Base-by-base conservation (phyloP, 2,113 vertebrate species). In the Halichoerus grypus region DNA sequence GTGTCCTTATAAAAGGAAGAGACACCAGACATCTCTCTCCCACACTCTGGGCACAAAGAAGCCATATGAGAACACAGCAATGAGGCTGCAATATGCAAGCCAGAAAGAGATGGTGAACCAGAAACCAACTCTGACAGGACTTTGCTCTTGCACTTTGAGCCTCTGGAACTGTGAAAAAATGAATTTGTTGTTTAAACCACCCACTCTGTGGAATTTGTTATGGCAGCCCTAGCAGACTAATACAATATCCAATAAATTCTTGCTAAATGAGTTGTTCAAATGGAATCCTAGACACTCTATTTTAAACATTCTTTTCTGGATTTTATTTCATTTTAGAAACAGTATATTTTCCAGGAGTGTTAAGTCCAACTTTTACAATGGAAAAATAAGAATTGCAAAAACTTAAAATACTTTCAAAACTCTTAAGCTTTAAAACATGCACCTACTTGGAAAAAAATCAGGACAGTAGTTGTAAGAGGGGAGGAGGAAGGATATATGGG, bases 271-370 rank as follows among this genome's bases (percentile, higher is more conserved):
- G 53, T 36, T 36, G 7, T 59, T 95, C 88, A 65, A 69, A 88
- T 88, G 55, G 67, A 14, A 85, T 49, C 61, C 49, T 4, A 81
- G 26, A 67, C 24, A 85, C 26, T 90, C 39, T 28, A 57, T 88
- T 91, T 91, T 85, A 91, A 88, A 83, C 3, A 55, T 33, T 74
- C 2, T 55, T 77, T 96, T 93, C 72, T 59, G 16, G 2, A 67
- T 42, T 94, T 94, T 83, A 92, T 63, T 84, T 95, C 22, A 92
- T 18, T 93, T 80, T 84, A 53, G 5, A 96, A 83, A 97, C 0
- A 93, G 22, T 24, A 7, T 74, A 71, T 90, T 87, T 95, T 83
- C 46, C n/a, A 82, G 76, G 13, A 83, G 13, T 93, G 24, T 2
- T 95, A 83, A 87, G 16, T 65, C 22, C 59, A 65, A 76, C 15